Percentiles rank a stretch among this genome's conserved stretches.
phyloP scores from a whole-genome alignment of 1,140 invertebrate species.

The Aphelenchoides fujianensis region DNA sequence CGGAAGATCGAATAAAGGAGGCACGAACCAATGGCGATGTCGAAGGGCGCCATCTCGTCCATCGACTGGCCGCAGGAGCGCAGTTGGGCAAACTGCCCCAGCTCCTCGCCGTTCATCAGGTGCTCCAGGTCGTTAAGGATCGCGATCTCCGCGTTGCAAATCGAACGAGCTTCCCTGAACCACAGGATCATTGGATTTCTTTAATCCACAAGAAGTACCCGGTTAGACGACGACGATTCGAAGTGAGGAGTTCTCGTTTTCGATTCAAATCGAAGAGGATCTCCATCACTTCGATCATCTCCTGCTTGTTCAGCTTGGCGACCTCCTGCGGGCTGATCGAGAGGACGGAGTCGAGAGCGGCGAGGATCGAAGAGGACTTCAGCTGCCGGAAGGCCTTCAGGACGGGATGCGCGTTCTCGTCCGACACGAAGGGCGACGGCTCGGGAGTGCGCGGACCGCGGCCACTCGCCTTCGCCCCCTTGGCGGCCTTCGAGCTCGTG shows the following conservation, averaged over 20 bases:
- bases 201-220: neutral
- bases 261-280: constrained; percentile 10
- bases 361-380: neutral
- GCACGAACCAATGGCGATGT: neutral
- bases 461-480: no score
- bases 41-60: constrained; percentile 19
- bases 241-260: constrained; percentile 16
- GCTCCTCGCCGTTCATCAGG: constrained; percentile 14
- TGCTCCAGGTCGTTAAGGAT: constrained; percentile 10
- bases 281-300: constrained; percentile 4
- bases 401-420: neutral
- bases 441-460: neutral
- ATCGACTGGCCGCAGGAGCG: neutral
- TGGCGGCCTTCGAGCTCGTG: neutral
- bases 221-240: constrained; percentile 9
- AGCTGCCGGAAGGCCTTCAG: constrained; percentile 3
- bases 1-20: neutral
- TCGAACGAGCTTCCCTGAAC: constrained; percentile 5
- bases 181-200: neutral
- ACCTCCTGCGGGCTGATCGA: neutral
- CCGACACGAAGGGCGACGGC: neutral
- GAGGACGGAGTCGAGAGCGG: neutral
- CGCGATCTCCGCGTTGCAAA: constrained; percentile 10
- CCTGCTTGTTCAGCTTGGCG: neutral
- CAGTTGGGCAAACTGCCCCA: constrained; percentile 4